Percentiles rank a stretch among this genome's conserved stretches.
These are phyloP conservation scores for Myzus persicae DNA, from an alignment of 1,140 invertebrate species.

Conservation along the genomic window DNA sequence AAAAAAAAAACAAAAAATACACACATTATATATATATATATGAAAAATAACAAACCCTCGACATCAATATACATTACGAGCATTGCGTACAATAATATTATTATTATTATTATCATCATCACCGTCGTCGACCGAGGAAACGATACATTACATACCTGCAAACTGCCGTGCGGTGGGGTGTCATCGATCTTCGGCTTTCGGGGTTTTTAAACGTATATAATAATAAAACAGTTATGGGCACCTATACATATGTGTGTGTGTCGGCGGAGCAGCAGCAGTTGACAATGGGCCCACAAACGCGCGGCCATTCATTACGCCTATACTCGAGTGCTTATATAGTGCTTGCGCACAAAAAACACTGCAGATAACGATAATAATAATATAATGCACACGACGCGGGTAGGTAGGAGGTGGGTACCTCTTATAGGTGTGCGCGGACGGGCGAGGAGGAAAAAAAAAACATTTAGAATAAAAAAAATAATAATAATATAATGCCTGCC, in stretches of 20 bases:
- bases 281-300: conserved; percentile 21
- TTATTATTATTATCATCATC: not conserved
- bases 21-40: no score
- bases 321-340: not conserved
- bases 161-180: not conserved
- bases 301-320: conserved; percentile 43
- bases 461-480: not conserved
- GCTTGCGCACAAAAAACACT: not conserved
- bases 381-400: no score
- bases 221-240: not conserved
- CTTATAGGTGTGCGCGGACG: not conserved
- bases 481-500: not conserved
- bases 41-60: not conserved
- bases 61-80: not conserved
- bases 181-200: conserved; percentile 33
- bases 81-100: no score
- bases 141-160: no score
- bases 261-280: not conserved
- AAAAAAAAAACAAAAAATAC: no score
- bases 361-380: not conserved
- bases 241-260: not conserved
- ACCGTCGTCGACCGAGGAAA: not conserved
- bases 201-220: not conserved
- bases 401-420: no score
- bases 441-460: not conserved